These are phyloP conservation scores for Argyresthia goedartella DNA, from an alignment of 2,888 invertebrate genomes.

Conservation along the genomic window DNA sequence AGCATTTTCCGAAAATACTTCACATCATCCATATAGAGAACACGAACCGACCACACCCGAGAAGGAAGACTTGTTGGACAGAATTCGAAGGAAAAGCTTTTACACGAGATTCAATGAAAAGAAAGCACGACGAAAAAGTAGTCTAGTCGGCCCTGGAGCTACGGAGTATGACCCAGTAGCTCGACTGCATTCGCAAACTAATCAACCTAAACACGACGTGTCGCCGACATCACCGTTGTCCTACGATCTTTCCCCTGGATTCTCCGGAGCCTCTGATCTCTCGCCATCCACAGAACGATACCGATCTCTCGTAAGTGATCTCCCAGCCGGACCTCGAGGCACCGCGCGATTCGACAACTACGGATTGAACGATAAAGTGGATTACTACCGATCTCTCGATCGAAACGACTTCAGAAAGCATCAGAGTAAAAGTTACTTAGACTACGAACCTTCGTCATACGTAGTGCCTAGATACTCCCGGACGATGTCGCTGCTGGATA, in stretches of 20 bases:
- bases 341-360: slow-evolving; percentile 47
- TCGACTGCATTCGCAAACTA: slow-evolving; percentile 47
- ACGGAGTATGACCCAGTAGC: slow-evolving; percentile 68
- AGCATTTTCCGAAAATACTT: slow-evolving; percentile 26
- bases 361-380: slow-evolving; percentile 54
- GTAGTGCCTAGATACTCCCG: slow-evolving; percentile 50
- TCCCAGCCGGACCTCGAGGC: slow-evolving; percentile 38
- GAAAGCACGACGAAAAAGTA: slow-evolving; percentile 78
- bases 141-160: slow-evolving; percentile 73
- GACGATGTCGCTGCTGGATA: slow-evolving; percentile 58
- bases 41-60: slow-evolving; percentile 61
- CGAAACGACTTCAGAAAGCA: slow-evolving; percentile 59
- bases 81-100: slow-evolving; percentile 90
- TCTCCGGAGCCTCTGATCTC: slow-evolving; percentile 45
- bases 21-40: slow-evolving; percentile 45
- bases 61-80: slow-evolving; percentile 83
- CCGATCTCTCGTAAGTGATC: slow-evolving; percentile 45
- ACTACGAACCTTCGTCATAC: slow-evolving; percentile 51
- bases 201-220: slow-evolving; percentile 39
- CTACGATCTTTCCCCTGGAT: slow-evolving; percentile 53
- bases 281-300: slow-evolving; percentile 54
- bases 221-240: slow-evolving; percentile 51
- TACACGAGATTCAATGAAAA: slow-evolving; percentile 91
- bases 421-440: slow-evolving; percentile 49
- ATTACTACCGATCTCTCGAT: slow-evolving; percentile 60